Evolutionary conservation across 2,113 vertebrate genomes (phyloP), one percentile per base, ranked within the genome.

Genomic region (Cricetomys ansorgei): DNA sequence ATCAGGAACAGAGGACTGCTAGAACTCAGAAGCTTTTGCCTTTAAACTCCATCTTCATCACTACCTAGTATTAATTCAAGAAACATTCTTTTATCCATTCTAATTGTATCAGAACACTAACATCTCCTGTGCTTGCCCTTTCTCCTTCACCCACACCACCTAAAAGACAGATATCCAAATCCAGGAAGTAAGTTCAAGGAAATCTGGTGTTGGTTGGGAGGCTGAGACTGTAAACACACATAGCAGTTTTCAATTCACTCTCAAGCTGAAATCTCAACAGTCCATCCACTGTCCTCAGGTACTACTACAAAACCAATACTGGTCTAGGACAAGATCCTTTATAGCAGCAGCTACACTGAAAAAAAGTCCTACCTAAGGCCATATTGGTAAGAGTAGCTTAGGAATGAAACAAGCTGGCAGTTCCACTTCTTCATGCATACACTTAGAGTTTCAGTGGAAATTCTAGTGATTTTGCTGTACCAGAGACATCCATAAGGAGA

Each of bases 41-140:
- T 55, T 91, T 95, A 64, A 73, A 70, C 5, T 7, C 12, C 31
- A 95, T 81, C 80, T 85, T 94, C 76, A 89, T 53, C 87, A 34
- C 65, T 67, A 64, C 62, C n/a, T 90, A 55, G 15, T 16, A 90
- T 95, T 69, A 87, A 96, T 25, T 90, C 0, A 89, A 86, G 91
- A 96, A 77, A 62, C 5, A 70, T 29, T 83, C 57, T 65, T 17
- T 45, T 21, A 92, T 95, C 85, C 48, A 43, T 72, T 70, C 59
- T 89, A 77, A 91, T 81, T 92, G 65, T 17, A 67, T 40, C 25
- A 85, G 69, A 80, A 96, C 7, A 55, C 70, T 91, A 92, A 92
- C 85, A 67, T 86, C 8, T 11, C 31, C 69, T 72, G 1, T 94
- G 64, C 16, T n/a, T 19, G 5, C 83, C 29, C 3, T 83, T 37